A percentile compares a stretch with the other conserved stretches of the same genome.
Evolutionary conservation across 2,888 invertebrate species (phyloP).

Genomic region (Ectemnius cavifrons): DNA sequence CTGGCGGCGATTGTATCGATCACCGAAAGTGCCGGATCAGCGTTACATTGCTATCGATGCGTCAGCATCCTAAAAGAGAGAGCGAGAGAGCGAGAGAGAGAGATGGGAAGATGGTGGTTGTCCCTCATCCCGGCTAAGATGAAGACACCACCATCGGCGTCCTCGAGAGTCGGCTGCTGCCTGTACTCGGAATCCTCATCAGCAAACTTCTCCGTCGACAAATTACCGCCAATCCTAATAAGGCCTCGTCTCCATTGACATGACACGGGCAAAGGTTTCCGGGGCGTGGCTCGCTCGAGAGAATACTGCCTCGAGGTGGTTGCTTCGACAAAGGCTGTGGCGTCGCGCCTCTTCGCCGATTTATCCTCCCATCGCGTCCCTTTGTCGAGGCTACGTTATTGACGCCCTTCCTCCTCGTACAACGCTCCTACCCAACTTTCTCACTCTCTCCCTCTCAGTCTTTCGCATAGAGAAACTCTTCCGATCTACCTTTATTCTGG

Average conservation of each 20-base stretch:
- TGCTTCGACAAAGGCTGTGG: constrained; percentile 57
- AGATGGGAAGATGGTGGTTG: background rate
- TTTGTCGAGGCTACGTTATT: constrained; percentile 58
- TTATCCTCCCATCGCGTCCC: constrained; percentile 59
- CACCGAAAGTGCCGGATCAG: constrained; percentile 24
- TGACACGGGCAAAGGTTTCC: constrained; percentile 61
- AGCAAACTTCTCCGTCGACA: constrained; percentile 67
- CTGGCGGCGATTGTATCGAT: constrained; percentile 24
- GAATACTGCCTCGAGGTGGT: constrained; percentile 56
- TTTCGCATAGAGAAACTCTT: constrained; percentile 24
- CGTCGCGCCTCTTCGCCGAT: constrained; percentile 59
- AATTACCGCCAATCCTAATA: constrained; percentile 72
- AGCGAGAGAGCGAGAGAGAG: background rate
- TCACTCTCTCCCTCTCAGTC: constrained; percentile 9
- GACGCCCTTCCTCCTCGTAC: constrained; percentile 42
- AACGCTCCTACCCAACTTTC: background rate
- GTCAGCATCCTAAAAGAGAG: background rate
- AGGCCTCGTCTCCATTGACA: constrained; percentile 62
- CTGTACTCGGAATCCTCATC: constrained; percentile 60
- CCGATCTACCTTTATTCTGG: constrained; percentile 17
- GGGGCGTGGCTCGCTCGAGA: constrained; percentile 56
- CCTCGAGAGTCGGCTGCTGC: background rate
- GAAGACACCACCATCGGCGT: constrained; percentile 3
- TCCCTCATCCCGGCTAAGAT: background rate
- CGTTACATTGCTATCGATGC: constrained; percentile 22